phyloP scores from a whole-genome alignment of 2,888 invertebrate species.

The Drosophila kanekoi region DNA sequence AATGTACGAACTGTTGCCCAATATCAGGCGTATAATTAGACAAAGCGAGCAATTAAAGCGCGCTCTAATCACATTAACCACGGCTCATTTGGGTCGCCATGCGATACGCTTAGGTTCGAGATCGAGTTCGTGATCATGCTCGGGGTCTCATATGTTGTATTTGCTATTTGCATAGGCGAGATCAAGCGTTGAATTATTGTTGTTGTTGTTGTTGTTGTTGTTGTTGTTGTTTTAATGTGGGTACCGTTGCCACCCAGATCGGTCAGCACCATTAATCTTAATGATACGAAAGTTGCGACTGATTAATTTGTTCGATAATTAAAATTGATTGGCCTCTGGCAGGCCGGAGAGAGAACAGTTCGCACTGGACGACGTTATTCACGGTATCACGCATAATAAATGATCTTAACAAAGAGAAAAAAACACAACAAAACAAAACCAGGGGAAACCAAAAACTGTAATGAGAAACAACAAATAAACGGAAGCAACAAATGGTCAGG shows the following conservation, averaged over 20 bases:
- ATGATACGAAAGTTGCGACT: slow-evolving; percentile 79
- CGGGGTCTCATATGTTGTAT: slow-evolving; percentile 37
- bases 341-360: slow-evolving; percentile 49
- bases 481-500: slow-evolving; percentile 61
- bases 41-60: slow-evolving; percentile 69
- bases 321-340: slow-evolving; percentile 73
- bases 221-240: slow-evolving; percentile 38
- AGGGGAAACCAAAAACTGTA: slow-evolving; percentile 3
- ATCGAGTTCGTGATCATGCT: slow-evolving; percentile 41
- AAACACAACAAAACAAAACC: slow-evolving; percentile 14
- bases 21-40: slow-evolving; percentile 68
- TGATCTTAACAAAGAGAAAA: slow-evolving; percentile 60
- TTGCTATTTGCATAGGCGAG: slow-evolving; percentile 52
- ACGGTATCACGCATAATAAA: slow-evolving; percentile 62
- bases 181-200: slow-evolving; percentile 20
- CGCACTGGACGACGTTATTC: slow-evolving; percentile 53
- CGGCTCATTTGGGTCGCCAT: slow-evolving; percentile 72
- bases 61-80: slow-evolving; percentile 72
- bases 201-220: slow-evolving; percentile 16
- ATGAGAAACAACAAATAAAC: slow-evolving; percentile 48
- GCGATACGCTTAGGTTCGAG: slow-evolving; percentile 64
- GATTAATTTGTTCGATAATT: slow-evolving; percentile 80
- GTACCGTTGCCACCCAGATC: slow-evolving; percentile 68
- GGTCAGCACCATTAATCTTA: slow-evolving; percentile 76
- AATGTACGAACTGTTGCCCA: slow-evolving; percentile 37